Percentiles rank a stretch among this genome's conserved stretches.
phyloP scores from a whole-genome alignment of 2,888 invertebrate genomes.

The Brachypalpus laphriformis region DNA sequence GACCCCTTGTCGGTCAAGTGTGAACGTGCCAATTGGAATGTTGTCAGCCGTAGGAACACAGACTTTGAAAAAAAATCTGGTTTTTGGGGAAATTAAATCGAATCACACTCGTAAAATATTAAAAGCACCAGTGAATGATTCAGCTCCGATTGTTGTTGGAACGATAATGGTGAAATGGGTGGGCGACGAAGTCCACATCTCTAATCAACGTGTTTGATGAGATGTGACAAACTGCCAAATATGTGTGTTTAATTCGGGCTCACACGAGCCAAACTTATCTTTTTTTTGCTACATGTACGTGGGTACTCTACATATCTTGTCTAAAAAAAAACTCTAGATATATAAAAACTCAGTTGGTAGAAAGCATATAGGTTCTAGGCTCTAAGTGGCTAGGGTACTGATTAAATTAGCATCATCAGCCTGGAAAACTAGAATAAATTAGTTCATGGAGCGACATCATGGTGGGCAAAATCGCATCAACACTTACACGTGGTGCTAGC shows the following conservation, averaged over 20 bases:
- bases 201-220: background rate
- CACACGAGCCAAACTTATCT: background rate
- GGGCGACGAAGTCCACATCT: background rate
- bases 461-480: no score
- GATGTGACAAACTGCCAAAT: background rate
- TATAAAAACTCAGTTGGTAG: no score
- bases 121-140: background rate
- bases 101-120: background rate
- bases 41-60: background rate
- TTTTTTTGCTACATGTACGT: background rate
- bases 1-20: background rate
- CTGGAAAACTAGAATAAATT: no score
- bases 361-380: no score
- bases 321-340: no score
- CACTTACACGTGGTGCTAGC: no score
- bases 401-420: no score
- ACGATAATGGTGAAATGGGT: background rate
- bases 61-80: background rate
- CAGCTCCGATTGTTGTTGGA: background rate
- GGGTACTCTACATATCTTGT: no score
- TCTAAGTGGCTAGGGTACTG: no score
- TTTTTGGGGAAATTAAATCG: background rate
- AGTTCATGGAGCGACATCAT: no score
- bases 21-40: background rate
- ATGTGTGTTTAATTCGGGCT: background rate